Base-by-base conservation (phyloP, 2,888 invertebrate genomes). In the Cryptocephalus primarius region DNA sequence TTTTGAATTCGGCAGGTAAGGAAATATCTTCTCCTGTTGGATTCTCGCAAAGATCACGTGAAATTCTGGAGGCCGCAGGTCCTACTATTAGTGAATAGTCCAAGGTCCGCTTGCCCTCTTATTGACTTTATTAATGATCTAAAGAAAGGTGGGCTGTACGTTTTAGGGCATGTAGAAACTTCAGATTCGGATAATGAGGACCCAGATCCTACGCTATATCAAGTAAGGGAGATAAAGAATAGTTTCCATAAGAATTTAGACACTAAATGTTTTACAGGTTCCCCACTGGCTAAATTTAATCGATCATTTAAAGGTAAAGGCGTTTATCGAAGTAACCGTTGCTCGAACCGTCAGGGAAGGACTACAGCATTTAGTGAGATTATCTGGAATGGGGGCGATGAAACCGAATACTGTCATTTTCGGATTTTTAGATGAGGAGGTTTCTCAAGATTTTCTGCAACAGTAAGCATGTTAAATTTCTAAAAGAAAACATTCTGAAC, bases 21-120 rank as follows among this genome's bases (percentile, higher is more conserved):
- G 39, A 99, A 99, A 68, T 99, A 99, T 72, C 75, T 99, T 9
- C 74, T 99, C 0, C 81, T 99, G 69, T 70, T 99, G 66, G 99
- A 99, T 71, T 88, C 90, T 0, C 80, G 99, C 0, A 95, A 99
- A 55, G 91, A 95, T 65, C 99, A 99, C 70, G 96, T 99, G 2
- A 97, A 97, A 73, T 99, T 94, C 72, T 99, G 99, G 99, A 76
- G 97, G 2, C 97, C 97, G 0, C 97, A 99, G 75, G 88, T 99
- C 73, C 71, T 99, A 46, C 74, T 99, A 2, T 76, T 99, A 70
- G 87, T 99, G 1, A 82, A 91, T 0, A 91, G 92, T 48, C 97
- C 97, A 0, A 75, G 95, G 9, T 86, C 91, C 8, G 79, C 85
- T 9, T 89, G 91, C 62, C 92, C 95, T 0, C 76, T 97, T 39